Conservation (phyloP, 2,113 vertebrate species). For the Syrmaticus mikado region DNA sequence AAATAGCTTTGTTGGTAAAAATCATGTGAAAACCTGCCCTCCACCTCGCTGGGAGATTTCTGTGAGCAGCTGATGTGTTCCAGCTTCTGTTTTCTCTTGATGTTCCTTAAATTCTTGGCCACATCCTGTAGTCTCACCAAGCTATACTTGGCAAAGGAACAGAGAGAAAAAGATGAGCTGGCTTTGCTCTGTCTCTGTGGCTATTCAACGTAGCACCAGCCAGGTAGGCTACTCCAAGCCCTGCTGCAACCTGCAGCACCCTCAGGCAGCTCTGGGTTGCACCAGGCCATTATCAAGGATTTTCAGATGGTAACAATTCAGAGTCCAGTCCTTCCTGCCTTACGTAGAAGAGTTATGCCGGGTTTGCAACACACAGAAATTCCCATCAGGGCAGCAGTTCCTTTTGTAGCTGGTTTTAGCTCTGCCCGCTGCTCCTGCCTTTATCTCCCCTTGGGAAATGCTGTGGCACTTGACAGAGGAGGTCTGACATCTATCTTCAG, state of each 20-base stretch:
- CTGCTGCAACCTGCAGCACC: background rate
- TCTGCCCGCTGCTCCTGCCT: background rate
- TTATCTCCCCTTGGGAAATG: background rate
- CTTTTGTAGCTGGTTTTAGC: background rate
- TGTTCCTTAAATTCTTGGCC: constrained; percentile 48
- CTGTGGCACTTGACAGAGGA: background rate
- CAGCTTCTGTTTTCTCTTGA: constrained; percentile 52
- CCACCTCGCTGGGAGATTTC: constrained; percentile 17
- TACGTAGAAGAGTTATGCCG: background rate
- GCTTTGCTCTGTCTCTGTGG: background rate
- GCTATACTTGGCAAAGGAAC: constrained; percentile 56
- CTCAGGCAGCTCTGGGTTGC: background rate
- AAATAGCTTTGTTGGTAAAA: constrained; percentile 8
- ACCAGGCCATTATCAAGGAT: background rate
- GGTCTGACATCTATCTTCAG: background rate
- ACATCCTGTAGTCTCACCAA: constrained; percentile 39
- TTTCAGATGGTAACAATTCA: background rate
- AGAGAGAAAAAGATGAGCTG: constrained; percentile 22
- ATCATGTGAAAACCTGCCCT: constrained; percentile 6
- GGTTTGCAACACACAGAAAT: background rate
- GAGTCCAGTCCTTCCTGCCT: background rate
- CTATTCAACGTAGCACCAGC: background rate
- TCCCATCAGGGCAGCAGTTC: background rate
- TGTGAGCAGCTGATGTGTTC: constrained; percentile 37
- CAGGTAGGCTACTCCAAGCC: background rate